A percentile compares a stretch with the other conserved stretches of the same genome.
Conservation (phyloP, 2,888 invertebrate genomes). For the Tetropium fuscum region DNA sequence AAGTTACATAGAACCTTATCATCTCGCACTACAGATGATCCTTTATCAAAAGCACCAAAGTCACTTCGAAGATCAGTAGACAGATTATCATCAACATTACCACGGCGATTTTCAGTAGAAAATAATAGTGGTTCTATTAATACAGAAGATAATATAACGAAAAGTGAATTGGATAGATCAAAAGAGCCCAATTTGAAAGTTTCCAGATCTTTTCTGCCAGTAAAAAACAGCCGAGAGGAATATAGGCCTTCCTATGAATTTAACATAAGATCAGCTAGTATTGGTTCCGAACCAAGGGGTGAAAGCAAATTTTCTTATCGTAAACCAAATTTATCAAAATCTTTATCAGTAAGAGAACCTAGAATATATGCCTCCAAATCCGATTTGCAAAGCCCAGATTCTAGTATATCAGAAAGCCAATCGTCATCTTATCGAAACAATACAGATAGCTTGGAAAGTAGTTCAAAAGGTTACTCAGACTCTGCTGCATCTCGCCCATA, state of each 20-base stretch:
- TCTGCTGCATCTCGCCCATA: slow-evolving; percentile 50
- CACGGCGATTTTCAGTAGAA: slow-evolving; percentile 64
- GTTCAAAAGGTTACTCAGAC: slow-evolving; percentile 52
- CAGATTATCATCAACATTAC: slow-evolving; percentile 59
- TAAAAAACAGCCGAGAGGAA: slow-evolving; percentile 48
- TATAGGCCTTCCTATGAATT: slow-evolving; percentile 47
- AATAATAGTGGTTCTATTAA: slow-evolving; percentile 31
- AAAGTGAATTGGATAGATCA: slow-evolving; percentile 28
- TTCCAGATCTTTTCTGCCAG: slow-evolving; percentile 54
- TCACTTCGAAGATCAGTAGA: slow-evolving; percentile 46
- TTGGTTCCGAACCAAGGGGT: slow-evolving; percentile 50
- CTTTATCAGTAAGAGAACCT: slow-evolving; percentile 52
- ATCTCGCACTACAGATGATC: slow-evolving; percentile 59
- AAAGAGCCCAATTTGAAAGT: slow-evolving; percentile 32
- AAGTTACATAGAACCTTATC: slow-evolving; percentile 76
- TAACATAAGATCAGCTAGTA: slow-evolving; percentile 51
- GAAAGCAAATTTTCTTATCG: slow-evolving; percentile 45
- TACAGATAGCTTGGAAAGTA: slow-evolving; percentile 46
- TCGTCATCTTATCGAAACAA: slow-evolving; percentile 49
- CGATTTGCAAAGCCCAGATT: slow-evolving; percentile 57
- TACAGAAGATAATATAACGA: slow-evolving; percentile 8
- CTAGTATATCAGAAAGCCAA: slow-evolving; percentile 59
- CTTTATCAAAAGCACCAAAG: slow-evolving; percentile 29
- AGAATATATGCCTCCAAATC: slow-evolving; percentile 45
- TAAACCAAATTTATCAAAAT: slow-evolving; percentile 51